These are phyloP conservation scores for Caloenas nicobarica DNA, from an alignment of 2,113 vertebrate genomes.

Conservation along the genomic window DNA sequence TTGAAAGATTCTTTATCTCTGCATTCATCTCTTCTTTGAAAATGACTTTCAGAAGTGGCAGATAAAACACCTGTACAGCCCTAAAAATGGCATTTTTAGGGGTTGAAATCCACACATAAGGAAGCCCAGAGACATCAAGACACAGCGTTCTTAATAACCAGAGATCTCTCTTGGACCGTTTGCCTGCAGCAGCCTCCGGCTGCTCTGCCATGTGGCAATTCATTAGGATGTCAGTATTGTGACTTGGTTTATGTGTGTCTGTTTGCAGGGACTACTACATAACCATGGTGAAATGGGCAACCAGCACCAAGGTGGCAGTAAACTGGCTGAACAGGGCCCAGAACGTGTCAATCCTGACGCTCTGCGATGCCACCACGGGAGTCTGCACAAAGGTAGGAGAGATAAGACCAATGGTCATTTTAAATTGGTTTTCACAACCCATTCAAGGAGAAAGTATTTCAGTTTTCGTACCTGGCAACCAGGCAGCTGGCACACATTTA, in stretches of 20 bases:
- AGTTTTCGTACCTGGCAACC: neutral
- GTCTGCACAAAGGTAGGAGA: slow-evolving; percentile 91
- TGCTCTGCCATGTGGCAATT: neutral
- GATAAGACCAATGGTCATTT: accelerated
- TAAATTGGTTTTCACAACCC: accelerated
- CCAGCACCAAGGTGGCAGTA: slow-evolving; percentile 93
- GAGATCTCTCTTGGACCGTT: neutral
- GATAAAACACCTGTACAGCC: slow-evolving; percentile 22
- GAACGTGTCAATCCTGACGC: slow-evolving; percentile 93
- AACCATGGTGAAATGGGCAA: slow-evolving; percentile 98
- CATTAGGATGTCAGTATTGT: neutral
- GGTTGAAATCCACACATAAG: neutral
- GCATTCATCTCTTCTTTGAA: neutral
- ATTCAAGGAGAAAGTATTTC: accelerated
- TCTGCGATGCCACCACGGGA: slow-evolving; percentile 94
- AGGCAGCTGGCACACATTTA: neutral
- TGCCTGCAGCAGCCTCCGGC: neutral
- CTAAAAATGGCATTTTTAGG: slow-evolving; percentile 10
- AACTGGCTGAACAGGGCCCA: slow-evolving; percentile 97
- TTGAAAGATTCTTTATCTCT: slow-evolving; percentile 12
- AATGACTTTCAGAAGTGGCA: slow-evolving; percentile 18
- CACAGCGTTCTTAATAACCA: neutral
- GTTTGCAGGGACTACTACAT: slow-evolving; percentile 90
- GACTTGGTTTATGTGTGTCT: neutral
- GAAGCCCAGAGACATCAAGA: neutral